phyloP scores from a whole-genome alignment of 2,797 vertebrate species.

The Eulemur mongoz region DNA sequence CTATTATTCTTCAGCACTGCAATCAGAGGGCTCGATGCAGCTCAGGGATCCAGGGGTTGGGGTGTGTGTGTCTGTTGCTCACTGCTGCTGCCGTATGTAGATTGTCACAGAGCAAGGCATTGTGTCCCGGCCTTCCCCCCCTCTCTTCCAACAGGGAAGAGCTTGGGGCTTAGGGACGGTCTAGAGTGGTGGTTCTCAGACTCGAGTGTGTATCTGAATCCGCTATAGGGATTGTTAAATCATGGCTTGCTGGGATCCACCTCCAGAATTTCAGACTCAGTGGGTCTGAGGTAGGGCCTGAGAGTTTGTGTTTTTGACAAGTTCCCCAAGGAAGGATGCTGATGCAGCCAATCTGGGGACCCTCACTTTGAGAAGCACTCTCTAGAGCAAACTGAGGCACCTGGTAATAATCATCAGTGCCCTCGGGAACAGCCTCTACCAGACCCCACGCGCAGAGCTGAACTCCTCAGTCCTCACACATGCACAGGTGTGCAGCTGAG shows the following conservation, averaged over 20 bases:
- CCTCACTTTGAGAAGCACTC: background rate
- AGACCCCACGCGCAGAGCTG: background rate
- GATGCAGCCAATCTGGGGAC: background rate
- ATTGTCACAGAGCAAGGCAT: background rate
- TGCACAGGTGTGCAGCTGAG: background rate
- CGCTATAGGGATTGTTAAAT: background rate
- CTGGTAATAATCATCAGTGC: background rate
- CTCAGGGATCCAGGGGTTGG: background rate
- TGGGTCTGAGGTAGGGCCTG: background rate
- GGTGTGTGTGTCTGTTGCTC: background rate
- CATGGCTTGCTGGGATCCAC: background rate
- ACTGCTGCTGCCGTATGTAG: background rate
- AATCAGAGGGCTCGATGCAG: constrained; percentile 72
- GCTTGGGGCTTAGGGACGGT: background rate
- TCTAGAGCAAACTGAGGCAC: background rate
- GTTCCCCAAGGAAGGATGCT: background rate
- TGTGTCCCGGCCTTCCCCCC: background rate
- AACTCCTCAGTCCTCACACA: background rate
- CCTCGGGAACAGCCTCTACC: background rate
- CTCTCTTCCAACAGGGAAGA: background rate
- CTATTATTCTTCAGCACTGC: constrained; percentile 75
- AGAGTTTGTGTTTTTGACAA: background rate
- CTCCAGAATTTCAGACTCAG: background rate
- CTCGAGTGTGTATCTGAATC: no score
- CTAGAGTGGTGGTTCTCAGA: background rate